Base-by-base conservation (phyloP, 2,113 vertebrate genomes). In the Malurus alboscapulatus region DNA sequence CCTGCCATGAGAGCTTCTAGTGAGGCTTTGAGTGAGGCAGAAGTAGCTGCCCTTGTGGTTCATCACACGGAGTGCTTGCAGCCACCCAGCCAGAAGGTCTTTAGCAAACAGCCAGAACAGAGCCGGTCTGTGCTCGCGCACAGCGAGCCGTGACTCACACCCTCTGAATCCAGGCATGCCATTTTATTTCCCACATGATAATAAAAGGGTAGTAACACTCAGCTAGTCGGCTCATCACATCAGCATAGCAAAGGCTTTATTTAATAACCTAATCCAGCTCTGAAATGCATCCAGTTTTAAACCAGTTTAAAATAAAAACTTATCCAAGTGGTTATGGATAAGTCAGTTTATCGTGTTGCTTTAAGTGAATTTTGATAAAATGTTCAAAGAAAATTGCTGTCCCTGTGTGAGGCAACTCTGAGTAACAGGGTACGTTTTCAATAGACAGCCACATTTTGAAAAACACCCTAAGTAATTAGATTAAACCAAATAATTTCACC, bases 241-340 rank as follows among this genome's bases (percentile, higher is more conserved):
- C 91, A 95, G 84, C 94, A 94, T 93, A 94, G 94, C 95, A 96
- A 95, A 96, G 87, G 72, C 87, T 95, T 86, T 86, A 42, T 92
- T 95, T 95, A 91, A 86, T 95, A 94, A 90, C 25, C 85, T 78
- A 81, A 90, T 62, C 85, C 87, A 84, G 65, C 88, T 80, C 95
- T 96, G 95, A 94, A 95, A 92, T 88, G 26, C 48, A 59, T 83
- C 84, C 93, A 94, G 79, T 71, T 94, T 88, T 68, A 71, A 92
- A 94, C 68, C 86, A 90, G 76, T 59, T 87, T 75, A 81, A 93
- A 94, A 80, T 30, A 88, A 86, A 66, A 87, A 50, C 55, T 78
- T 86, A 59, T 94, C 63, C 85, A 80, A 86, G 85, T 0, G 0
- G 55, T 77, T 92, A 74, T 1, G 3, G 89, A 81, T 96, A 90